These are phyloP conservation scores for Alethe castanea DNA, from an alignment of 2,113 vertebrate species.

Conservation along the genomic window DNA sequence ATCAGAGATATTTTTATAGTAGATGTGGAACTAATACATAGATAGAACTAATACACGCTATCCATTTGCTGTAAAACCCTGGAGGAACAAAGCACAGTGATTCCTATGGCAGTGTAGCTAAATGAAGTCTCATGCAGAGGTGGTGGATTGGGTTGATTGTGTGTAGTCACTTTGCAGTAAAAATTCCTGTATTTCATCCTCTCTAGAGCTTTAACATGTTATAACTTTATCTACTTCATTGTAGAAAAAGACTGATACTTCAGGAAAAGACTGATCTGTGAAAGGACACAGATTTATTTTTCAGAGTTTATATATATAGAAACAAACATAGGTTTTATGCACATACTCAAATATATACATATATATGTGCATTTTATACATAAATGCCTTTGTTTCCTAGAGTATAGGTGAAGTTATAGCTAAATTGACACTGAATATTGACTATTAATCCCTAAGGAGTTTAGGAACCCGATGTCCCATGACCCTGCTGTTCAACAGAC, in stretches of 20 bases:
- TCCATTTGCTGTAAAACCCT: neutral
- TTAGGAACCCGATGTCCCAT: neutral
- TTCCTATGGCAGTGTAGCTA: neutral
- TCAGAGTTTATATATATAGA: neutral
- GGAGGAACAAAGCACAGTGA: neutral
- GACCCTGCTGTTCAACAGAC: neutral
- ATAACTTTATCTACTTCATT: neutral
- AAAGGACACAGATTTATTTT: neutral
- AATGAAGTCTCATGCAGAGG: neutral
- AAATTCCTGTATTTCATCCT: neutral
- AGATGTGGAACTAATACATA: neutral
- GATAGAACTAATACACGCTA: neutral
- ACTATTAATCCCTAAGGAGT: neutral
- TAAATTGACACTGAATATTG: neutral
- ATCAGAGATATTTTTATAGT: neutral
- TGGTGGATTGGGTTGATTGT: neutral
- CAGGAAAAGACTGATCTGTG: neutral
- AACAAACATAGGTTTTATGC: neutral
- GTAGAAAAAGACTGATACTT: neutral
- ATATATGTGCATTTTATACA: neutral
- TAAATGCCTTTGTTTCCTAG: neutral
- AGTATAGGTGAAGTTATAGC: neutral
- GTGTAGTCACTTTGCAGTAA: neutral
- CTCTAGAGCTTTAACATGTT: neutral
- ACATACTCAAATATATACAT: neutral